Evolutionary conservation across 2,888 invertebrate species (phyloP).

Genomic region (Sesia bembeciformis): DNA sequence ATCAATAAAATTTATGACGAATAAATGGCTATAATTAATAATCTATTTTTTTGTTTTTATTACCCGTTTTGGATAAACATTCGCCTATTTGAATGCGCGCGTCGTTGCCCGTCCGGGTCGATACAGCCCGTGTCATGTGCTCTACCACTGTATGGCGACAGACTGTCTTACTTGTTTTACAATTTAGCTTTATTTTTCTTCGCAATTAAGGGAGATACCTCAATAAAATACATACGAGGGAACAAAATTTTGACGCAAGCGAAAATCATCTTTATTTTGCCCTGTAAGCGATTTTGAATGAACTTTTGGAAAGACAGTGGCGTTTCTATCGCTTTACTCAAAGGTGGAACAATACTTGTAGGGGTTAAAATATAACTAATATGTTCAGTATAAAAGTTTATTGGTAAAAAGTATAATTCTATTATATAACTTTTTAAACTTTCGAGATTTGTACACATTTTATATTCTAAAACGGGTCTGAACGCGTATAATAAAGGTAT

Average conservation of each 20-base stretch:
- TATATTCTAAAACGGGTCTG: too few relatives aligned
- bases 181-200: conserved; percentile 24
- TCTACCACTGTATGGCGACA: conserved; percentile 54
- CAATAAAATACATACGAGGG: not conserved
- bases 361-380: too few relatives aligned
- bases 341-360: too few relatives aligned
- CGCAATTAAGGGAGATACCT: not conserved
- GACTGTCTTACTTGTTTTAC: conserved; percentile 62
- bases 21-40: not conserved
- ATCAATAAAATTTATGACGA: not conserved
- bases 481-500: too few relatives aligned
- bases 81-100: conserved; percentile 55
- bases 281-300: not conserved
- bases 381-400: too few relatives aligned
- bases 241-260: not conserved
- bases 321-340: too few relatives aligned
- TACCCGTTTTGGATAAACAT: conserved; percentile 24
- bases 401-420: too few relatives aligned
- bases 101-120: conserved; percentile 61
- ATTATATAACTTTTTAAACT: too few relatives aligned
- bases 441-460: too few relatives aligned
- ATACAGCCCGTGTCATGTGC: conserved; percentile 58
- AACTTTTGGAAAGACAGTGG: not conserved
- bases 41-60: conserved; percentile 3
- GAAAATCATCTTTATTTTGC: not conserved